phyloP scores from a whole-genome alignment of 2,113 vertebrate genomes.

The Eupsittula cactorum region DNA sequence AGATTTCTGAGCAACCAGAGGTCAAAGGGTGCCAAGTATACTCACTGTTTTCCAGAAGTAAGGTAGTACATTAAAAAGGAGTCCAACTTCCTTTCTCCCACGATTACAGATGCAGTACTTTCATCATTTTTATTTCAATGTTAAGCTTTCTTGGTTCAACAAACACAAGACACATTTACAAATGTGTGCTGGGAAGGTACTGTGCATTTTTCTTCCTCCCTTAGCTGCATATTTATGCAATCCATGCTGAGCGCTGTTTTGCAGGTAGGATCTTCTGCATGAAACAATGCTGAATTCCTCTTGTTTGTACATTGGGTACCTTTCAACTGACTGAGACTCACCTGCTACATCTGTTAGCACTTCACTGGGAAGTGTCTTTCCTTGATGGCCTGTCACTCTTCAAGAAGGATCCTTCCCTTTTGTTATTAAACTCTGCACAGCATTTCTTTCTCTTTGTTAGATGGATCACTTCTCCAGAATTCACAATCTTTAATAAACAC shows the following conservation, averaged over 20 bases:
- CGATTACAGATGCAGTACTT: not conserved
- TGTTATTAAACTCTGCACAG: slow-evolving; percentile 59
- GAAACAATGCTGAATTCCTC: slow-evolving; percentile 40
- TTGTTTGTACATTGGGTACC: slow-evolving; percentile 40
- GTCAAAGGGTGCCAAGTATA: not conserved
- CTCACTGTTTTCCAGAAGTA: not conserved
- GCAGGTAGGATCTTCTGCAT: slow-evolving; percentile 24
- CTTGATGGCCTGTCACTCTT: slow-evolving; percentile 64
- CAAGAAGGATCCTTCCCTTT: slow-evolving; percentile 56
- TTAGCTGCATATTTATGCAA: slow-evolving; percentile 47
- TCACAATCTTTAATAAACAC: slow-evolving; percentile 69
- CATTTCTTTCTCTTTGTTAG: slow-evolving; percentile 51
- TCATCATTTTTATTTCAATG: not conserved
- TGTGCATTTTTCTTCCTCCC: not conserved
- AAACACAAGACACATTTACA: not conserved
- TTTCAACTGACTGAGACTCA: slow-evolving; percentile 56
- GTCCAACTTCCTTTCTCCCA: not conserved
- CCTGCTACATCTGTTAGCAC: slow-evolving; percentile 67
- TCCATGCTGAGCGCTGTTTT: slow-evolving; percentile 29
- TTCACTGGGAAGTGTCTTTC: slow-evolving; percentile 59
- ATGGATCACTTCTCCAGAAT: slow-evolving; percentile 58
- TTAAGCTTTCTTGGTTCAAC: not conserved
- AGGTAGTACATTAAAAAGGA: not conserved
- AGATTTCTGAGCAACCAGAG: not conserved
- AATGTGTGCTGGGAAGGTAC: not conserved